A percentile compares a stretch with the other conserved stretches of the same genome.
phyloP scores from a whole-genome alignment of 1,140 invertebrate genomes.

The Achroia grisella region DNA sequence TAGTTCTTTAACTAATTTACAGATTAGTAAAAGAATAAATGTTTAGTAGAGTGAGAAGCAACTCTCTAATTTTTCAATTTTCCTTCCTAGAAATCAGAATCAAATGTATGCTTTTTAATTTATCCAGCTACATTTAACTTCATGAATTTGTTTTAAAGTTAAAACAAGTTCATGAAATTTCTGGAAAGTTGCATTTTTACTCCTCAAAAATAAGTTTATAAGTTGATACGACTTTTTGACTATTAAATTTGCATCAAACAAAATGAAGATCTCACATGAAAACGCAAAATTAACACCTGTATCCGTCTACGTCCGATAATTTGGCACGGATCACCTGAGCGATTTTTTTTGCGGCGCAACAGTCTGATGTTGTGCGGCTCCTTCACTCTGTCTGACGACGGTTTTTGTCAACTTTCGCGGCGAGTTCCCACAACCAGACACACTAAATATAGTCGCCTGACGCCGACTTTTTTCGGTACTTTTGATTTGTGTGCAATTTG shows the following conservation, averaged over 20 bases:
- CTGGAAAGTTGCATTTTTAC: too few species aligned
- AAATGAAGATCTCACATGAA: conserved; percentile 1
- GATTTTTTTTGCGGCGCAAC: conserved; percentile 35
- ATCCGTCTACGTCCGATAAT: conserved; percentile 11
- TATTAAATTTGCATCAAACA: neutral
- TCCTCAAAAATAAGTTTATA: too few species aligned
- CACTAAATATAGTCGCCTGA: conserved; percentile 16
- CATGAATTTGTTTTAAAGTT: too few species aligned
- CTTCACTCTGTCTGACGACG: conserved; percentile 17
- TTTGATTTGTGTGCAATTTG: conserved; percentile 25
- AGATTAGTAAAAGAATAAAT: too few species aligned
- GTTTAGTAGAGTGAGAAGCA: too few species aligned
- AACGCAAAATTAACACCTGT: conserved; percentile 13
- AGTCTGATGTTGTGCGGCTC: conserved; percentile 19
- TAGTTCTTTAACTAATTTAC: too few species aligned
- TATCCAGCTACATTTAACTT: too few species aligned
- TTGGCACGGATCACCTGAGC: conserved; percentile 29
- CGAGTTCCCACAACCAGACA: conserved; percentile 21
- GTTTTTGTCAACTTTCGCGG: conserved; percentile 60
- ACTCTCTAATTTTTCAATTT: too few species aligned
- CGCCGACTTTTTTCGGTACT: conserved; percentile 11
- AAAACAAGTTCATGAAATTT: too few species aligned
- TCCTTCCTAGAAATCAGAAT: too few species aligned
- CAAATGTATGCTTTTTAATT: too few species aligned
- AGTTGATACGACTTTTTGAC: too few species aligned